Percentiles rank a stretch among this genome's conserved stretches.
Conservation (phyloP, 2,888 invertebrate genomes). For the Ypsolopha sequella region DNA sequence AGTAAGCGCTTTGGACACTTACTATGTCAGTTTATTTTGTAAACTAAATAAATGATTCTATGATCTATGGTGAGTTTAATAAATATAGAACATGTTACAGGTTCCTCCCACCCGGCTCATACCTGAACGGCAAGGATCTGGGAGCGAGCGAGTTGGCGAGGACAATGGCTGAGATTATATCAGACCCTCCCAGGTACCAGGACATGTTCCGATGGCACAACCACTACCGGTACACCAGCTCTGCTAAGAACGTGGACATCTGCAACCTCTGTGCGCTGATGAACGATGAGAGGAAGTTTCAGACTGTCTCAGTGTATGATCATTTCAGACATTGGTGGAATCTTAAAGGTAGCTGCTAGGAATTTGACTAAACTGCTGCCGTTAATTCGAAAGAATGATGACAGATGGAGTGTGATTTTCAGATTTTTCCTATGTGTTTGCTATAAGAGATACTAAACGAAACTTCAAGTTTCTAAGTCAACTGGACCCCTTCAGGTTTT, state of each 20-base stretch:
- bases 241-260: constrained; percentile 7
- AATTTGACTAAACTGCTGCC: too few species aligned
- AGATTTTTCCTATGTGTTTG: too few species aligned
- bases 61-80: too few species aligned
- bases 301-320: not conserved
- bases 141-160: constrained; percentile 17
- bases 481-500: too few species aligned
- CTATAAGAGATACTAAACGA: too few species aligned
- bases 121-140: constrained; percentile 20
- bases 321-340: constrained; percentile 9
- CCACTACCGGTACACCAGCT: constrained; percentile 11
- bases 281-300: constrained; percentile 1
- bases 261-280: constrained; percentile 11
- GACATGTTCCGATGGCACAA: constrained; percentile 26
- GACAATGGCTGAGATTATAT: constrained; percentile 18
- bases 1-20: too few species aligned
- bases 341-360: not conserved
- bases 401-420: too few species aligned
- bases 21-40: too few species aligned
- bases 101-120: constrained; percentile 22
- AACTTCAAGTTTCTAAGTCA: too few species aligned
- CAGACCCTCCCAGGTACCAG: constrained; percentile 15
- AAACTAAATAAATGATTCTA: too few species aligned
- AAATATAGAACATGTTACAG: constrained; percentile 13
- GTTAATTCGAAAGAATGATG: too few species aligned